Percentiles rank a stretch among this genome's conserved stretches.
phyloP scores from a whole-genome alignment of 2,888 invertebrate species.

The Cephus pygmeus region DNA sequence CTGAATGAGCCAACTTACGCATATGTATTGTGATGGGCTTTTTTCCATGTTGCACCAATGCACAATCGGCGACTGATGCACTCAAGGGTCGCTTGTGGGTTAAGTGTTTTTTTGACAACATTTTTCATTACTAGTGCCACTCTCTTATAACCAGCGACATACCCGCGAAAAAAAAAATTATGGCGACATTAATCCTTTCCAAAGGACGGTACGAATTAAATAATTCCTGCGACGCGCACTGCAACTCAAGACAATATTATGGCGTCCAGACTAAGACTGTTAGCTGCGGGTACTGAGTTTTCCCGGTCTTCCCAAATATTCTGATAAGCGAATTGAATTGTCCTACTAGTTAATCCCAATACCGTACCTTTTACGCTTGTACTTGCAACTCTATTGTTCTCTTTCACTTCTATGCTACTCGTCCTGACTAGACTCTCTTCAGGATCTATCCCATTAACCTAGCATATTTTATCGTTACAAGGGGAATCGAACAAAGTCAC shows the following conservation, averaged over 20 bases:
- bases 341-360: not conserved
- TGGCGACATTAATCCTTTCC: not conserved
- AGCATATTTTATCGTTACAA: not conserved
- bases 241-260: not conserved
- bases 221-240: not conserved
- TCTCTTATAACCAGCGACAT: too few relatives aligned
- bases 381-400: not conserved
- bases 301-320: not conserved
- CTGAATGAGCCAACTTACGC: not conserved
- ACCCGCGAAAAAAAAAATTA: not conserved
- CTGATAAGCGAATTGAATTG: not conserved
- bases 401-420: not conserved
- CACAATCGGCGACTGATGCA: not conserved
- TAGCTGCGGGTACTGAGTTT: not conserved
- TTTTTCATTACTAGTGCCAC: not conserved
- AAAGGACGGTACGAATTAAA: not conserved
- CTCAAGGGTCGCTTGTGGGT: not conserved
- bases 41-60: not conserved
- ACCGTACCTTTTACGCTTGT: not conserved
- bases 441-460: too few relatives aligned
- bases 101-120: not conserved
- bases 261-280: not conserved
- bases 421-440: not conserved
- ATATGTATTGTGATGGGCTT: not conserved
- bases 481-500: not conserved